A percentile compares a stretch with the other conserved stretches of the same genome.
Conservation (phyloP, 64 coral and sea anemone genomes). For the Stylophora pistillata region DNA sequence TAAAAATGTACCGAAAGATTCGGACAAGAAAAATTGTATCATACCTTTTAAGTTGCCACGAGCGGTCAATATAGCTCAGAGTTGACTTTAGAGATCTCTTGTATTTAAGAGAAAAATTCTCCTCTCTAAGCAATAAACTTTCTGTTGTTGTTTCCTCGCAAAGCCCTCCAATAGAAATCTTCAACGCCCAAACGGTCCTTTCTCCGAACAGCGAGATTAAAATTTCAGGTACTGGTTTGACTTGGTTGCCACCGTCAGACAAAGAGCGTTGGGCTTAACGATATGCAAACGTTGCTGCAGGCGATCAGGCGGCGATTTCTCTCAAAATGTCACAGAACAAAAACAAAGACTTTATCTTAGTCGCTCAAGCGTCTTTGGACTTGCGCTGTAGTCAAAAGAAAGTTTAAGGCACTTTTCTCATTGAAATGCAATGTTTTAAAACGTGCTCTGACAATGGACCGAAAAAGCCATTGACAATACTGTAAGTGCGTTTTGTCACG, state of each 20-base stretch:
- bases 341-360: neutral
- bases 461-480: slow-evolving; percentile 4
- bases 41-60: neutral
- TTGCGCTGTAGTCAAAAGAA: slow-evolving; percentile 8
- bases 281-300: slow-evolving; percentile 18
- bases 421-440: slow-evolving; percentile 21
- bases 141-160: neutral
- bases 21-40: neutral
- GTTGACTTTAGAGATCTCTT: slow-evolving; percentile 2
- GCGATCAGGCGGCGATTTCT: neutral
- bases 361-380: slow-evolving; percentile 1
- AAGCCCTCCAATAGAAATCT: neutral
- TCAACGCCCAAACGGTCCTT: neutral
- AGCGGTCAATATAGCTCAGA: neutral
- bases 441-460: slow-evolving; percentile 4
- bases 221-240: neutral
- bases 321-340: slow-evolving; percentile 33
- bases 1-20: slow-evolving; percentile 4
- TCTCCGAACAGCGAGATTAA: neutral
- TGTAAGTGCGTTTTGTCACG: neutral
- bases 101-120: slow-evolving; percentile 1
- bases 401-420: slow-evolving; percentile 25
- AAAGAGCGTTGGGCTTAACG: slow-evolving; percentile 2
- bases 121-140: neutral
- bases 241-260: slow-evolving; percentile 16